phyloP scores from a whole-genome alignment of 2,888 invertebrate species.

The Gryllus longicercus region DNA sequence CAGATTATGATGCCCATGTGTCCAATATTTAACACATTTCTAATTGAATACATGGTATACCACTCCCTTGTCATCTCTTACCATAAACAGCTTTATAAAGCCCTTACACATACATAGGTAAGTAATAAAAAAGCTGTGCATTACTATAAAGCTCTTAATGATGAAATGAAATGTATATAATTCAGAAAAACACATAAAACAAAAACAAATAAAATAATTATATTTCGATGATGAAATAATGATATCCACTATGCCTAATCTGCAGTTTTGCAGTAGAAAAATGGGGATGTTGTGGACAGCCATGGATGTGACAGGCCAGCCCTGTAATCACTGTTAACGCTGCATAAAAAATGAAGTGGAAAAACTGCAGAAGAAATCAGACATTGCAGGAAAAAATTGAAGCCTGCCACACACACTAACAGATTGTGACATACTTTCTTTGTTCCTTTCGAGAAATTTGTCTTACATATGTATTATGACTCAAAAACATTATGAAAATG shows the following conservation, averaged over 20 bases:
- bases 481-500: not conserved
- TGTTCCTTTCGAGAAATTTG: not conserved
- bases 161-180: not conserved
- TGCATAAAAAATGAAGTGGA: not conserved
- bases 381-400: not conserved
- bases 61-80: not conserved
- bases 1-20: too few relatives aligned
- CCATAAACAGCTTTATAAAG: not conserved
- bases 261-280: not conserved
- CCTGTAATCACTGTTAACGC: not conserved
- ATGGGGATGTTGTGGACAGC: constrained; percentile 10
- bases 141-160: constrained; percentile 1
- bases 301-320: not conserved
- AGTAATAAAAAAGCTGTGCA: not conserved
- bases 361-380: constrained; percentile 1
- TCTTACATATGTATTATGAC: not conserved
- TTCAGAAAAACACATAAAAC: not conserved
- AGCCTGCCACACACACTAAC: not conserved
- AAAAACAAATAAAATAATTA: not conserved
- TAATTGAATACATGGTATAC: not conserved
- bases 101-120: not conserved
- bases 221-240: not conserved
- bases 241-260: not conserved
- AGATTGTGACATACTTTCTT: constrained; percentile 8
- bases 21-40: too few relatives aligned